Conservation (phyloP, 2,797 vertebrate genomes). For the Notolabrus celidotus region DNA sequence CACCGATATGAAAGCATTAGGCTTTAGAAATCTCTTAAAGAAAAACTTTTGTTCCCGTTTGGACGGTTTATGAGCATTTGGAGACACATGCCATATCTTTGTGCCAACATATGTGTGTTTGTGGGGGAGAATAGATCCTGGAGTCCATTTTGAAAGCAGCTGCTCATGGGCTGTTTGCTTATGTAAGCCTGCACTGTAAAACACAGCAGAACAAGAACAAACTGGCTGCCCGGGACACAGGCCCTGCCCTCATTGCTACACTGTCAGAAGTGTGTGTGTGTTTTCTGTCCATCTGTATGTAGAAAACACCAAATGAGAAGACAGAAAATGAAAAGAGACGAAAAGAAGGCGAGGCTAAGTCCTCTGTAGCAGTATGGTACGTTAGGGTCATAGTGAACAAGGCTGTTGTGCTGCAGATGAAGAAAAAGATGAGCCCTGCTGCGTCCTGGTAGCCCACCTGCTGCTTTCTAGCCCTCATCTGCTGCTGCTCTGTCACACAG, state of each 20-base stretch:
- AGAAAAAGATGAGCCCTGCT: constrained; percentile 53
- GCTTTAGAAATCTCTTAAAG: constrained; percentile 15
- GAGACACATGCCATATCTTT: constrained; percentile 4
- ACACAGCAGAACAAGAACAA: constrained; percentile 64
- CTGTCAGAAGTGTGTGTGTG: constrained; percentile 4
- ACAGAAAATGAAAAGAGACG: constrained; percentile 11
- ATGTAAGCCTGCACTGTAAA: constrained; percentile 68
- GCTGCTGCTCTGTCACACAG: constrained; percentile 51
- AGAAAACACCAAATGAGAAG: constrained; percentile 22
- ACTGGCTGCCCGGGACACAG: constrained; percentile 57
- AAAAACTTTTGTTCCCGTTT: constrained; percentile 14
- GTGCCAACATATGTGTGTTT: constrained; percentile 17
- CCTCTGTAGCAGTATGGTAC: constrained; percentile 31
- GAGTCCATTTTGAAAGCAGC: constrained; percentile 60
- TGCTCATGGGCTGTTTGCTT: constrained; percentile 64
- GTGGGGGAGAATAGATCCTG: constrained; percentile 45
- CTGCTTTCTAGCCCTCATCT: constrained; percentile 58
- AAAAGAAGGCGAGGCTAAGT: constrained; percentile 1
- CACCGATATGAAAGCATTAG: constrained; percentile 43
- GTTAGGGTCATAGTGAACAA: constrained; percentile 22
- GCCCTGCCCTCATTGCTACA: constrained; percentile 58
- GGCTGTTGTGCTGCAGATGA: constrained; percentile 53
- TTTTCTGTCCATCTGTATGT: constrained; percentile 42
- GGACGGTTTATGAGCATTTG: constrained; percentile 3
- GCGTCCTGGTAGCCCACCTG: constrained; percentile 63